Evolutionary conservation across 2,797 vertebrate genomes (phyloP).

Genomic region (Myotis daubentonii): DNA sequence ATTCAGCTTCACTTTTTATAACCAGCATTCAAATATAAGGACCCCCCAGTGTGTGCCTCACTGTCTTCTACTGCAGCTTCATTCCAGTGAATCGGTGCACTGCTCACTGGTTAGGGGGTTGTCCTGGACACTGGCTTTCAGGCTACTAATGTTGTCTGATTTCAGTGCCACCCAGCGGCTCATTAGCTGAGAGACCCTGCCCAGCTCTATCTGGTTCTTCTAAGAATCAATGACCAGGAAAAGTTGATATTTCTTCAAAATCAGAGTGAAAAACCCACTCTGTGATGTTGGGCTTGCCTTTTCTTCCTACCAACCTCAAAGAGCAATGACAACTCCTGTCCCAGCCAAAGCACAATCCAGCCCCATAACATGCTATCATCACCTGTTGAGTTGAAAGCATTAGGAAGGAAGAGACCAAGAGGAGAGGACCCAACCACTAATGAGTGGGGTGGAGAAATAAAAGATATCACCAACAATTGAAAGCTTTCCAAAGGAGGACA

Average conservation of each 20-base stretch:
- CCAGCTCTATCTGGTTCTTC: not conserved
- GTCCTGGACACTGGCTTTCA: constrained; percentile 48
- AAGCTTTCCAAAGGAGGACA: not conserved
- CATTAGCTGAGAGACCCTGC: not conserved
- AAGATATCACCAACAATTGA: not conserved
- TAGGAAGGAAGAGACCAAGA: not conserved
- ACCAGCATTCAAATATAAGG: not conserved
- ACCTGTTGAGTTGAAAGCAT: not conserved
- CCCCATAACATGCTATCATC: not conserved
- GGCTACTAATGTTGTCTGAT: not conserved
- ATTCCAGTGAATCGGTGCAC: not conserved
- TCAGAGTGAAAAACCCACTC: not conserved
- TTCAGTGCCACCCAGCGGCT: not conserved
- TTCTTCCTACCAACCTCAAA: not conserved
- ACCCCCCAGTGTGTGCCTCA: not conserved
- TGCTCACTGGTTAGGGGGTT: constrained; percentile 23
- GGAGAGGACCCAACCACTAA: not conserved
- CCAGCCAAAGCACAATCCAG: not conserved
- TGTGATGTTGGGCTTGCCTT: not conserved
- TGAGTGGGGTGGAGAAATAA: not conserved
- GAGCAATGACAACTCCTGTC: not conserved
- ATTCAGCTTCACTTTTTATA: not conserved
- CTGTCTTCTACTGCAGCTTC: not conserved
- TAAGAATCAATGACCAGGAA: not conserved
- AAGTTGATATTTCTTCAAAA: not conserved